Conservation (phyloP, 2,113 vertebrate genomes). For the Poeciliopsis turrubarensis region DNA sequence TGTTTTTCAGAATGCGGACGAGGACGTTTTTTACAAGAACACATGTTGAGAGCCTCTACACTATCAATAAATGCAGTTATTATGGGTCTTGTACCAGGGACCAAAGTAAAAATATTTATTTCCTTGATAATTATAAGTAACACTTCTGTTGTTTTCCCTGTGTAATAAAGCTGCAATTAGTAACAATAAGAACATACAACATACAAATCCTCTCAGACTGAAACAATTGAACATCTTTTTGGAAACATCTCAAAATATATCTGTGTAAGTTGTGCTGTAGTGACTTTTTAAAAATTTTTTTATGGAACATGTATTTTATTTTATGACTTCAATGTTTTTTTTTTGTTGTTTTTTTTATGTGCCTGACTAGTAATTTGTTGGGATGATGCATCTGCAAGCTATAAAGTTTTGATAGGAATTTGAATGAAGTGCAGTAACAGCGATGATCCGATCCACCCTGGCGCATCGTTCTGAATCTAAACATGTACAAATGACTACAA, state of each 20-base stretch:
- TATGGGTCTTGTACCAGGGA: slow-evolving; percentile 45
- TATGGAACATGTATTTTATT: neutral
- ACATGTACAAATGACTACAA: slow-evolving; percentile 32
- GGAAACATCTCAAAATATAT: slow-evolving; percentile 18
- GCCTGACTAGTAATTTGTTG: neutral
- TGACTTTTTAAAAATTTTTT: neutral
- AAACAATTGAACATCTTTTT: slow-evolving; percentile 12
- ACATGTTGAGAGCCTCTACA: slow-evolving; percentile 38
- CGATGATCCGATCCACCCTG: slow-evolving; percentile 29
- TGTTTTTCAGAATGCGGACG: slow-evolving; percentile 19
- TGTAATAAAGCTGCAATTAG: slow-evolving; percentile 71
- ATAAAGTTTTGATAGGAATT: neutral
- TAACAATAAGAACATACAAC: slow-evolving; percentile 42
- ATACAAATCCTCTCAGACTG: slow-evolving; percentile 4
- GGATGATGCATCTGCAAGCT: slow-evolving; percentile 4
- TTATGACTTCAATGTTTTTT: neutral
- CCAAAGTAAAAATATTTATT: slow-evolving; percentile 38
- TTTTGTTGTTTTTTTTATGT: slow-evolving; percentile 1
- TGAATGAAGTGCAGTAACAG: slow-evolving; percentile 41
- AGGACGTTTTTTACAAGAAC: slow-evolving; percentile 11
- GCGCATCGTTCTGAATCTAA: slow-evolving; percentile 24
- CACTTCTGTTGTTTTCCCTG: slow-evolving; percentile 51
- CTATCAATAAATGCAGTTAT: slow-evolving; percentile 45
- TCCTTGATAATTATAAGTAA: slow-evolving; percentile 24
- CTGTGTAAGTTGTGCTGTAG: slow-evolving; percentile 3